Evolutionary conservation across 2,888 invertebrate species (phyloP), one percentile per base, ranked within the genome.

Genomic region (Plagodis pulveraria): DNA sequence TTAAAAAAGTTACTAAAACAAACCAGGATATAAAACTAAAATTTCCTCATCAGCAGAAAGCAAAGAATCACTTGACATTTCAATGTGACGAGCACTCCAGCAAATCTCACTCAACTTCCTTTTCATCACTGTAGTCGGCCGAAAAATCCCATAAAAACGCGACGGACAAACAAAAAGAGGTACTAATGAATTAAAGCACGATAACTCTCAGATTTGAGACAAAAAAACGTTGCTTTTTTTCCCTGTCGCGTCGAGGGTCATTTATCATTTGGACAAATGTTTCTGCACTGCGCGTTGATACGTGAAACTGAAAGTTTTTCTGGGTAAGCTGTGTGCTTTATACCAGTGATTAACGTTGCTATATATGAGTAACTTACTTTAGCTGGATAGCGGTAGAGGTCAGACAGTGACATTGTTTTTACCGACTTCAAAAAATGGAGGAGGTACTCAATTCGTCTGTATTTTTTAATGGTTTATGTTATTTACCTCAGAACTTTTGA

Each of bases 141-240:
- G 32, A 51, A 57, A 57, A 51, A 50, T n/a, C 43, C 9, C 36
- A 45, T 56, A 62, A 60, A 61, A 60, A 60, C 50, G 53, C 59
- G 56, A 38, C 59, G 35, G 7, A 32, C 12, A 40, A 36, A 58
- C 63, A 55, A 59, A 62, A 63, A 65, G 49, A 47, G 49, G 44
- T 50, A 45, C 60, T 66, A 69, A 69, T 69, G 69, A 66, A 69
- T 69, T 66, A 66, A 69, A 69, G 50, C 47, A 43, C 59, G 63
- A 66, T 69, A 66, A 69, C 58, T 33, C 66, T 52, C 65, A 66
- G 66, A 69, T 66, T 69, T 69, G 66, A 60, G 56, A 66, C 58
- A 40, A 52, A 58, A 58, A 58, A 58, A 53, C 48, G 52, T 44
- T 52, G 57, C 10, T 47, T 50, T 52, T 45, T 12, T 47, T 40